Percentiles rank a stretch among this genome's conserved stretches.
These are phyloP conservation scores for Drosophila mimetica DNA, from an alignment of 2,888 invertebrate species.

Conservation along the genomic window DNA sequence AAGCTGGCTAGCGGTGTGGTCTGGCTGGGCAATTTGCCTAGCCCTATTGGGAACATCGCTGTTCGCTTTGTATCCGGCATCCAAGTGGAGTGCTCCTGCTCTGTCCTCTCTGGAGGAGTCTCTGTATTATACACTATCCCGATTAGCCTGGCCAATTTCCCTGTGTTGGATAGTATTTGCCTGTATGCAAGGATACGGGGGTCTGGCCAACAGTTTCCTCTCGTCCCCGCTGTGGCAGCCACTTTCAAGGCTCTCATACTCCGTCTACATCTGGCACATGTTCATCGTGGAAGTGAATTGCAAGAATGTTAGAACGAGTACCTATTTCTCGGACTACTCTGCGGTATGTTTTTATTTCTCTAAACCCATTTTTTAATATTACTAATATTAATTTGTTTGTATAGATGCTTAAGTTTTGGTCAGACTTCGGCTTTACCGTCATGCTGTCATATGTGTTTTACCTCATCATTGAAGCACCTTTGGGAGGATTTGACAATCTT, in stretches of 20 bases:
- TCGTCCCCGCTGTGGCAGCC: slow-evolving; percentile 78
- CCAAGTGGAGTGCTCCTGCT: slow-evolving; percentile 35
- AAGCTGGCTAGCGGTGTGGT: slow-evolving; percentile 28
- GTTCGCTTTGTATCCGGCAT: slow-evolving; percentile 63
- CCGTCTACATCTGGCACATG: slow-evolving; percentile 75
- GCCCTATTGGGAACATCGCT: slow-evolving; percentile 57
- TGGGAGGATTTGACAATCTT: too few species aligned
- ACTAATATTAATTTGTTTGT: not conserved
- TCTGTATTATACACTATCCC: slow-evolving; percentile 71
- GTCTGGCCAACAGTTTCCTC: slow-evolving; percentile 72
- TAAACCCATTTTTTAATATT: too few species aligned
- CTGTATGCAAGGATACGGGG: slow-evolving; percentile 75
- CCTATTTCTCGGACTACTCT: slow-evolving; percentile 71
- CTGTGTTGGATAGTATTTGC: slow-evolving; percentile 77
- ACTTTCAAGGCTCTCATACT: slow-evolving; percentile 78
- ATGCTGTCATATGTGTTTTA: slow-evolving; percentile 46
- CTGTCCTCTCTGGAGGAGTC: slow-evolving; percentile 63
- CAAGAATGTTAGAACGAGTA: slow-evolving; percentile 56
- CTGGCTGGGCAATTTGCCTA: slow-evolving; percentile 67
- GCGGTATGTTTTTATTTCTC: slow-evolving; percentile 53
- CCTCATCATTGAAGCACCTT: slow-evolving; percentile 53
- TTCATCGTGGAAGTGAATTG: slow-evolving; percentile 61
- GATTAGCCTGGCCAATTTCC: slow-evolving; percentile 72
- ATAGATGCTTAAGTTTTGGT: slow-evolving; percentile 57
- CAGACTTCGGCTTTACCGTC: slow-evolving; percentile 35